Conservation (phyloP, 2,888 invertebrate genomes). For the Argynnis bischoffii region DNA sequence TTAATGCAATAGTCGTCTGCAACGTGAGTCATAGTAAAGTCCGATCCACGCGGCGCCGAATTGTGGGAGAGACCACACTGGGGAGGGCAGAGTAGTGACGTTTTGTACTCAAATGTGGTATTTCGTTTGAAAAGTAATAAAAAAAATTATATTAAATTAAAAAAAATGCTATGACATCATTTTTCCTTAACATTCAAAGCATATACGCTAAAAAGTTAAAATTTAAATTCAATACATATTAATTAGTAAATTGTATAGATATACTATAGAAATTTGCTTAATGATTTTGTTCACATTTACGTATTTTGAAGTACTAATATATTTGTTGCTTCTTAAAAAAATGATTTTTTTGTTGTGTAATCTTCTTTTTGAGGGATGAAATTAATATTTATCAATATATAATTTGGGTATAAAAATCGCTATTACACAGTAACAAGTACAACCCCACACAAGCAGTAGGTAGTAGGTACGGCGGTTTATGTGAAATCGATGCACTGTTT, state of each 20-base stretch:
- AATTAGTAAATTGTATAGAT: too few relatives aligned
- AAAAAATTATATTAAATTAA: too few relatives aligned
- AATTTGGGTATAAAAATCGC: background rate
- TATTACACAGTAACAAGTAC: background rate
- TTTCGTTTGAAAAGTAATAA: too few relatives aligned
- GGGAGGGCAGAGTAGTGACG: slow-evolving; percentile 14
- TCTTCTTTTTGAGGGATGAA: background rate
- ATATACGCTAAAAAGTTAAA: too few relatives aligned
- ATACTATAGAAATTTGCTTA: too few relatives aligned
- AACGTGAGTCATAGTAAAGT: slow-evolving; percentile 72
- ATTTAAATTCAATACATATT: too few relatives aligned
- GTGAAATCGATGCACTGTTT: slow-evolving; percentile 82
- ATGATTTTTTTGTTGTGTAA: background rate
- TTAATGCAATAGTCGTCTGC: slow-evolving; percentile 50
- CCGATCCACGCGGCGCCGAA: slow-evolving; percentile 58
- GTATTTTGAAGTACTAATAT: too few relatives aligned
- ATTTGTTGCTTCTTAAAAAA: background rate
- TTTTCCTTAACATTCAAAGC: too few relatives aligned
- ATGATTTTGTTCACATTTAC: too few relatives aligned
- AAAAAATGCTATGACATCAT: too few relatives aligned
- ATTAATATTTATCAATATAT: background rate
- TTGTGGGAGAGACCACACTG: slow-evolving; percentile 32
- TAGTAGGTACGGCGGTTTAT: slow-evolving; percentile 61
- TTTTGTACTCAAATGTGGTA: background rate
- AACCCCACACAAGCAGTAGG: slow-evolving; percentile 26